Conservation (phyloP, 2,113 vertebrate species). For the Macquaria australasica region DNA sequence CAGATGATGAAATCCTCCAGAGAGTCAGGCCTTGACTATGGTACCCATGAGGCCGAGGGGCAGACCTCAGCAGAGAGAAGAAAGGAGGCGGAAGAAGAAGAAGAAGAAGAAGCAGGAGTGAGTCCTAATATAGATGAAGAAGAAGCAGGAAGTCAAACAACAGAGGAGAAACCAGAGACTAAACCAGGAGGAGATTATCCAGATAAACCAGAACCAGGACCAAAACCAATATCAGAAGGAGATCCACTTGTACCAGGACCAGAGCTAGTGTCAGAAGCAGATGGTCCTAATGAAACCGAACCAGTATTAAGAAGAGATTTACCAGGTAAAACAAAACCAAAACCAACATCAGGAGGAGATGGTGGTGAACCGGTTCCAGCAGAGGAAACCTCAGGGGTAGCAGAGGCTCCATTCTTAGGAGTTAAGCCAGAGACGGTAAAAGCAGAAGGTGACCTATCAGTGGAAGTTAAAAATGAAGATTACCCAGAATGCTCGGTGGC, state of each 20-base stretch:
- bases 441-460: not conserved
- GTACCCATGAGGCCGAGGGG: conserved; percentile 16
- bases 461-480: not conserved
- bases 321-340: not conserved
- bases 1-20: conserved; percentile 91
- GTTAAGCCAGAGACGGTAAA: not conserved
- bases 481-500: conserved; percentile 14
- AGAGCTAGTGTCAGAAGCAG: not conserved
- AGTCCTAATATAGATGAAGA: conserved; percentile 1
- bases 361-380: not conserved
- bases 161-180: not conserved
- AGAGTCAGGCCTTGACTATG: conserved; percentile 85
- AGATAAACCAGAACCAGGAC: not conserved
- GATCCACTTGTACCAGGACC: not conserved
- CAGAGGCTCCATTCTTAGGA: not conserved
- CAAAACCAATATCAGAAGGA: not conserved
- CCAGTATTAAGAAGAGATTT: not conserved
- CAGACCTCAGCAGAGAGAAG: not conserved
- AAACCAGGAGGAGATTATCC: not conserved
- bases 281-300: not conserved
- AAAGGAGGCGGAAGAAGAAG: not conserved
- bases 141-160: not conserved
- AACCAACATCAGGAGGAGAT: not conserved
- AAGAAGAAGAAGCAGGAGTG: not conserved
- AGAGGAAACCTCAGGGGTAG: not conserved